Base-by-base conservation (phyloP, 2,888 invertebrate genomes). In the Liposcelis brunnea region DNA sequence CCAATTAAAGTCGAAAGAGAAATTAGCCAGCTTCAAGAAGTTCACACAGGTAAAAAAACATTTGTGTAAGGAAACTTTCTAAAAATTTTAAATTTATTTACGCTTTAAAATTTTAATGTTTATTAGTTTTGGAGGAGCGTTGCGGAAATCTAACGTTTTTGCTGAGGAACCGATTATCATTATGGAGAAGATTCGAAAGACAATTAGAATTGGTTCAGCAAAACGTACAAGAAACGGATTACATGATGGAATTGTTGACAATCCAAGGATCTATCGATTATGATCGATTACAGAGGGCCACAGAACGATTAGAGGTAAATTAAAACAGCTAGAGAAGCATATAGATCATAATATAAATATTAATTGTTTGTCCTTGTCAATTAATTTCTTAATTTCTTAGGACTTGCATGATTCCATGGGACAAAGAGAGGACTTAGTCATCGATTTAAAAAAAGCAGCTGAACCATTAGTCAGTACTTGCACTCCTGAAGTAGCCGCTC, bases 221-320 rank as follows among this genome's bases (percentile, higher is more conserved):
- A 43, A 83, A 82, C 0, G 83, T 85, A 1, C 74, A 83, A 46
- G 85, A 86, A 55, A 82, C 85, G 0, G 85, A 86, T 59, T 86
- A 84, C 55, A 84, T 86, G 84, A 82, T 84, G 67, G 85, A 86
- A 52, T 65, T 86, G 48, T 67, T 86, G 11, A 81, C 82, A 1
- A 80, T 86, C 1, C 85, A 86, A 58, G 85, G 84, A 1, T 79
- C 80, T 49, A 81, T 86, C 12, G 85, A 87, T 60, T 86, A 85
- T 56, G 83, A 84, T 51, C 70, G 86, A 7, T 65, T 87, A 47
- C 68, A 80, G 44, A 85, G 83, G 58, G 85, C 85, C 35, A 86
- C 86, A 1, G 84, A 85, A 61, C 70, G 85, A 56, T 69, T 86
- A 47, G 84, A 86, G 78, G 86, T 86, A 55, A 72, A 73, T 67